phyloP scores from a whole-genome alignment of 2,113 vertebrate species.

The Alligator mississippiensis region DNA sequence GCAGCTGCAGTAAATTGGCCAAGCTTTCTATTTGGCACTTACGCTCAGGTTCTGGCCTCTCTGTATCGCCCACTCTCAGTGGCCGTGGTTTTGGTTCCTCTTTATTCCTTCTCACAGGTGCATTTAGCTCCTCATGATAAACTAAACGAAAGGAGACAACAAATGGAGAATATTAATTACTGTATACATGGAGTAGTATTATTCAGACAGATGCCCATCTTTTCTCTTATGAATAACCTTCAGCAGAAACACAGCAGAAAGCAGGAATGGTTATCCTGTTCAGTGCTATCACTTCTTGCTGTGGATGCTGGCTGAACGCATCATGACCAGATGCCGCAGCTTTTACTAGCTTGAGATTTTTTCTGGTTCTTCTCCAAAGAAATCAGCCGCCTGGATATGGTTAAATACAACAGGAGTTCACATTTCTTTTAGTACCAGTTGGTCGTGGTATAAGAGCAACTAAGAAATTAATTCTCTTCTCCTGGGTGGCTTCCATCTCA shows the following conservation, averaged over 20 bases:
- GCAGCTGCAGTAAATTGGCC: not conserved
- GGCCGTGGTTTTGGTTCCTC: slow-evolving; percentile 97
- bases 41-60: slow-evolving; percentile 94
- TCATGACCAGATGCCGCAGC: not conserved
- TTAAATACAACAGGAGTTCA: not conserved
- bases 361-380: not conserved
- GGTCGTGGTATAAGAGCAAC: not conserved
- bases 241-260: not conserved
- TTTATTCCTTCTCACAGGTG: slow-evolving; percentile 91
- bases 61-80: slow-evolving; percentile 93
- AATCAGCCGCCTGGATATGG: not conserved
- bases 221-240: not conserved
- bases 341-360: not conserved
- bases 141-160: slow-evolving; percentile 76
- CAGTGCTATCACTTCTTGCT: not conserved
- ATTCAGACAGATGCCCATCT: not conserved
- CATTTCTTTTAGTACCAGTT: not conserved
- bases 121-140: slow-evolving; percentile 93
- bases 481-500: not conserved
- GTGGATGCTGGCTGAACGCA: not conserved
- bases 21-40: slow-evolving; percentile 50
- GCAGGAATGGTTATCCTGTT: not conserved
- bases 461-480: not conserved
- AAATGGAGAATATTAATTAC: not conserved
- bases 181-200: not conserved